Evolutionary conservation across 2,113 vertebrate genomes (phyloP), one percentile per base, ranked within the genome.

Genomic region (Oenanthe oenanthe): DNA sequence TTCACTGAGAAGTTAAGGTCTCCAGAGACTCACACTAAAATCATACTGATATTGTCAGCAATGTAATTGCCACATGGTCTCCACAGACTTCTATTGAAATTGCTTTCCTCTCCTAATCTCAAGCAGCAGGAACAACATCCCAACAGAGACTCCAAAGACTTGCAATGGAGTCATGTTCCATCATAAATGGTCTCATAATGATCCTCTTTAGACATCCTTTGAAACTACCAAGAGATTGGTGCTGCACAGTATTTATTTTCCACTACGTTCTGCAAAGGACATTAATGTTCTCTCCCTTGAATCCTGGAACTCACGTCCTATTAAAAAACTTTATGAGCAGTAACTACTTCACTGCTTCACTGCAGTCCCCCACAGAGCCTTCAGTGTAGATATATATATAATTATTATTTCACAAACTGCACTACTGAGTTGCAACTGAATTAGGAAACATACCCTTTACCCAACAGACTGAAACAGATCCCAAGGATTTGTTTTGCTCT

Each of bases 391-490:
- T 88, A 96, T 96, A 82, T 90, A 96, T 96, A 80, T 90, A 96
- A 96, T 90, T 96, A 97, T 96, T 98, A 97, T 97, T 97, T 97
- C 97, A 95, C 89, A 84, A 89, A 89, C 89, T 97, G 86, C 92
- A 93, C 90, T 86, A 88, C 96, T 50, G 91, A 93, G 62, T 94
- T 97, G 96, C 96, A 96, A 96, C 8, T n/a, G 80, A 95, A 95
- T 97, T 96, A 97, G 94, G 93, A 96, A 97, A 92, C 85, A 58
- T 67, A 73, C 48, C 77, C 92, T 95, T 96, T 94, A 96, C 83
- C 70, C 93, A 92, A 77, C 56, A 95, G 80, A 92, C 72, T 73
- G 77, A 87, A 97, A 81, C 25, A 12, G 70, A 95, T 91, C 88
- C 79, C 96, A 95, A 86, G 72, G 81, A 97, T 87, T 85, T 95